Conservation (phyloP, 2,113 vertebrate species). For the Pristiophorus japonicus region DNA sequence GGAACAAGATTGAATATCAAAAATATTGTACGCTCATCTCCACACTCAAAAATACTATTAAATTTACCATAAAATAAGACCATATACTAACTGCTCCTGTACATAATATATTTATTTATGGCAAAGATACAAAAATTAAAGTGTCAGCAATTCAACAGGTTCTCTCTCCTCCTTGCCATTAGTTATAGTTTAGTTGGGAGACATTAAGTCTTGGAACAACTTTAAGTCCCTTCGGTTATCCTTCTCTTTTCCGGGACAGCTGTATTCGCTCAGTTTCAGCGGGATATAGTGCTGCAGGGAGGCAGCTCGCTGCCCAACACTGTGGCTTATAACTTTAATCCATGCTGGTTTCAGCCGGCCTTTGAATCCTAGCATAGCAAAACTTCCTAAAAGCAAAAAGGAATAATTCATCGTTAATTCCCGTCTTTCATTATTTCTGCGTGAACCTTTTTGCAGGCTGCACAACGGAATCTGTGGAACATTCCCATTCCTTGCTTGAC, state of each 20-base stretch:
- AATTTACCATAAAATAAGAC: not conserved
- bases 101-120: slow-evolving; percentile 22
- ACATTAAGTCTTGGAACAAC: slow-evolving; percentile 31
- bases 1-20: not conserved
- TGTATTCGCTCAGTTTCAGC: slow-evolving; percentile 45
- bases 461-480: not conserved
- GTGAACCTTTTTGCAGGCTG: slow-evolving; percentile 40
- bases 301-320: slow-evolving; percentile 43
- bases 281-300: slow-evolving; percentile 46
- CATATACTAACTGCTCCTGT: not conserved
- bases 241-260: slow-evolving; percentile 36
- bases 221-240: slow-evolving; percentile 32
- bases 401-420: slow-evolving; percentile 42
- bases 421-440: slow-evolving; percentile 50
- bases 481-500: not conserved
- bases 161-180: not conserved
- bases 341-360: slow-evolving; percentile 45
- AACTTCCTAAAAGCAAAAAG: slow-evolving; percentile 46
- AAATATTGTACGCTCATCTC: not conserved
- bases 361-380: slow-evolving; percentile 48
- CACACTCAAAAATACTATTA: not conserved
- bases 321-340: slow-evolving; percentile 47
- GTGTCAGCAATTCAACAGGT: slow-evolving; percentile 13
- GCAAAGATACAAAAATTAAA: slow-evolving; percentile 27
- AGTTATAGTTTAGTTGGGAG: not conserved